Evolutionary conservation across 2,888 invertebrate species (phyloP), one percentile per base, ranked within the genome.

Genomic region (Anaspis maculata): DNA sequence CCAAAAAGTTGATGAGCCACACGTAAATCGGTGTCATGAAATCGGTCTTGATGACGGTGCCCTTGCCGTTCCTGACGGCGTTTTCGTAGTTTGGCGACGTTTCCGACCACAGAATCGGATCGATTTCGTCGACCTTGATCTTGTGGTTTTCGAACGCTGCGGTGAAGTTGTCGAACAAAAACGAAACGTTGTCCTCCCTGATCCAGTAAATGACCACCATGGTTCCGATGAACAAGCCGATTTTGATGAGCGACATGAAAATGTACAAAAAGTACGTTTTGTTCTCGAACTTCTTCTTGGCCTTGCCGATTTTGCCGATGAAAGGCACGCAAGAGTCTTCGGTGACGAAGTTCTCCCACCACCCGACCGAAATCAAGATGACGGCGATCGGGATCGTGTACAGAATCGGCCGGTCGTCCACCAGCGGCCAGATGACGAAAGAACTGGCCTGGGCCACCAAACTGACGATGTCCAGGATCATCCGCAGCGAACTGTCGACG

Each of bases 321-420:
- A 56, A 46, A 11, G 34, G 44, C 4, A 60, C 55, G 24, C 42
- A 44, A 28, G 63, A 64, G 27, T 59, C 50, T 41, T 59, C 54
- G 13, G 73, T 72, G 3, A 83, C 71, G 58, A 74, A 89, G 61
- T 87, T 89, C 58, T 83, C 82, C 88, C 88, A 89, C 86, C 87
- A 90, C 13, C 83, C 80, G 26, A 78, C 67, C 0, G 88, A 88
- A 32, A 80, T 72, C 14, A 86, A 66, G 15, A 82, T 48, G 30
- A 83, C 67, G 2, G 82, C 74, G 3, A 79, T 44, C 0, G 82
- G 78, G 39, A 79, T 72, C 9, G 74, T 57, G 75, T 80, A 83
- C 6, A 77, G 56, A 2, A 64, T 57, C 1, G 60, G 46, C 28
- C 66, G 65, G 2, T 67, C 61, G 28, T 74, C 66, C 16, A 76